Conservation (phyloP, 1,140 invertebrate species). For the Aphelenchoides fujianensis region DNA sequence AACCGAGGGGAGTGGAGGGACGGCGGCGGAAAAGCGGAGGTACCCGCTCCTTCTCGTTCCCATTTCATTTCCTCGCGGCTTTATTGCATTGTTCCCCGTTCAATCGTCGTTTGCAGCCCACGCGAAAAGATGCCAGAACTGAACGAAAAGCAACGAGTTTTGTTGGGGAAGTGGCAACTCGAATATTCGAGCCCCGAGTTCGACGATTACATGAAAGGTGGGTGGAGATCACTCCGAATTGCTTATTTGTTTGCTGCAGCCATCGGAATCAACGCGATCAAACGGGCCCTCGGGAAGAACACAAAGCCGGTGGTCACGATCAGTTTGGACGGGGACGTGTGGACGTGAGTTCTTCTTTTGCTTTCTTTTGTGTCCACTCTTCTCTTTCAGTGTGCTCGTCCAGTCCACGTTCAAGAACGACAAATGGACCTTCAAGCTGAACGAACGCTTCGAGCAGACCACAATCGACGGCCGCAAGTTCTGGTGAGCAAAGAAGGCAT, state of each 20-base stretch:
- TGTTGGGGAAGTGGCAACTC: slow-evolving; percentile 13
- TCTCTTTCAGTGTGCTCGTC: neutral
- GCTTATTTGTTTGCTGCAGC: neutral
- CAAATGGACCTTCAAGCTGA: slow-evolving; percentile 13
- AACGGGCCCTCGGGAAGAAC: neutral
- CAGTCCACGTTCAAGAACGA: slow-evolving; percentile 13
- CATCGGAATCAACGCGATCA: slow-evolving; percentile 6
- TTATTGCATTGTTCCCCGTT: no score
- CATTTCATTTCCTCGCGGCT: no score
- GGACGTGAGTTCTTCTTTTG: no score
- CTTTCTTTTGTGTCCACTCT: no score
- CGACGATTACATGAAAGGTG: slow-evolving; percentile 16
- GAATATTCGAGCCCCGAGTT: slow-evolving; percentile 5
- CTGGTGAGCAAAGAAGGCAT: neutral
- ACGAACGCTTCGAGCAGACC: slow-evolving; percentile 12
- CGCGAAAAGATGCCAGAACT: neutral
- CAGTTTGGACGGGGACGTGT: neutral
- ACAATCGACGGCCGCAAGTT: slow-evolving; percentile 14
- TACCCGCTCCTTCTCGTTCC: no score
- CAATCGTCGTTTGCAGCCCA: no score
- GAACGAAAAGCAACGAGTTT: neutral
- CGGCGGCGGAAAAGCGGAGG: no score
- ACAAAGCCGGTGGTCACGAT: slow-evolving; percentile 6
- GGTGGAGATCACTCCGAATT: neutral
- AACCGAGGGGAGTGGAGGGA: no score